Conservation (phyloP, 2,113 vertebrate genomes). For the Ceyx margarethae region DNA sequence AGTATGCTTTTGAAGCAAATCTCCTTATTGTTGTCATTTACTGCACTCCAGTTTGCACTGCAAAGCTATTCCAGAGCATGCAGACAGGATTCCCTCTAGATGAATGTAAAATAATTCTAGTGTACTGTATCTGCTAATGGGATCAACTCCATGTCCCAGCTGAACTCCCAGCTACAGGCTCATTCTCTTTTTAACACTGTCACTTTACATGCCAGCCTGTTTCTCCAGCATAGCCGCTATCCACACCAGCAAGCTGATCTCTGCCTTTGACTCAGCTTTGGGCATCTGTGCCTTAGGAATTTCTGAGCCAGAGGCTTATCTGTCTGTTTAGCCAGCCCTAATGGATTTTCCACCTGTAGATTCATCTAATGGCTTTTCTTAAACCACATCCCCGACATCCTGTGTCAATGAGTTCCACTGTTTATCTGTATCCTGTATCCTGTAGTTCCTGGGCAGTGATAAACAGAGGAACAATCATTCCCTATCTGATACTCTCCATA, state of each 20-base stretch:
- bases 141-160: neutral
- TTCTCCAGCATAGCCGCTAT: neutral
- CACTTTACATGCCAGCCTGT: neutral
- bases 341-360: slow-evolving; percentile 4
- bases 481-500: neutral
- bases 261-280: neutral
- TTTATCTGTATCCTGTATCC: slow-evolving; percentile 33
- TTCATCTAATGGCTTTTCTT: slow-evolving; percentile 30
- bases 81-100: neutral
- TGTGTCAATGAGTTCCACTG: slow-evolving; percentile 8
- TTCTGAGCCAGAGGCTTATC: slow-evolving; percentile 28
- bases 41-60: neutral
- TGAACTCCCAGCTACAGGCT: neutral
- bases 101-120: neutral
- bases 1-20: neutral
- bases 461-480: slow-evolving; percentile 21
- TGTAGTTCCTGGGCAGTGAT: slow-evolving; percentile 1
- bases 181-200: neutral
- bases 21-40: neutral
- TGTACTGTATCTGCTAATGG: neutral
- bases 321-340: slow-evolving; percentile 1
- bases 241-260: accelerated
- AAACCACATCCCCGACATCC: slow-evolving; percentile 10
- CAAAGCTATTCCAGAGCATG: neutral
- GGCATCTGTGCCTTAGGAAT: neutral